A percentile compares a stretch with the other conserved stretches of the same genome.
Conservation (phyloP, 2,113 vertebrate genomes). For the Noturus placidus region DNA sequence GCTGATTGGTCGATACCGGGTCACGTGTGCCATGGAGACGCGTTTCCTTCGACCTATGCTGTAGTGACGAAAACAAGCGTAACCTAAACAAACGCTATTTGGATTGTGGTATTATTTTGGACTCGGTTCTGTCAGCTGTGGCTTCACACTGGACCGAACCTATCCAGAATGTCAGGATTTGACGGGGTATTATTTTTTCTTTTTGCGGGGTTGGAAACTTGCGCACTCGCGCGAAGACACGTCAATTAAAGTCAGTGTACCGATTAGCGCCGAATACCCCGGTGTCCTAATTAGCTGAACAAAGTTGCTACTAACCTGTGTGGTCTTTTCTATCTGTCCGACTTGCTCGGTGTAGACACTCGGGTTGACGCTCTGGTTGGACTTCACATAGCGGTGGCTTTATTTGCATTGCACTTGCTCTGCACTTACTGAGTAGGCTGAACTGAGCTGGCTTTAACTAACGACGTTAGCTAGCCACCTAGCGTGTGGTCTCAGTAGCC, state of each 20-base stretch:
- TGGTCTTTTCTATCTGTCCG: background rate
- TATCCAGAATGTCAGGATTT: background rate
- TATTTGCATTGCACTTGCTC: background rate
- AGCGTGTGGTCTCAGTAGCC: background rate
- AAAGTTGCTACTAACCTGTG: background rate
- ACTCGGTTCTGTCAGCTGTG: background rate
- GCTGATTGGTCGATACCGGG: slow-evolving; percentile 43
- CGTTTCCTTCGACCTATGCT: slow-evolving; percentile 41
- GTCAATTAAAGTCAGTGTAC: background rate
- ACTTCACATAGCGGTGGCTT: background rate
- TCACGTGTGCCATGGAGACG: slow-evolving; percentile 41
- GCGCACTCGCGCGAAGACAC: background rate
- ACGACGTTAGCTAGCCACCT: background rate
- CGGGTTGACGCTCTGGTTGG: background rate
- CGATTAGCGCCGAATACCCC: background rate
- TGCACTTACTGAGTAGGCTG: background rate
- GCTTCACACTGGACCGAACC: background rate
- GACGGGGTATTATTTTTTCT: background rate
- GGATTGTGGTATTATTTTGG: background rate
- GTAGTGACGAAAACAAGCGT: slow-evolving; percentile 34
- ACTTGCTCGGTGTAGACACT: background rate
- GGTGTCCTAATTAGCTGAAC: background rate
- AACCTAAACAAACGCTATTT: background rate
- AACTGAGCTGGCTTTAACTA: too few relatives aligned
- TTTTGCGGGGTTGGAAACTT: slow-evolving; percentile 7